A percentile compares a stretch with the other conserved stretches of the same genome.
Conservation (phyloP, 1,140 invertebrate genomes). For the Drosophila bocqueti region DNA sequence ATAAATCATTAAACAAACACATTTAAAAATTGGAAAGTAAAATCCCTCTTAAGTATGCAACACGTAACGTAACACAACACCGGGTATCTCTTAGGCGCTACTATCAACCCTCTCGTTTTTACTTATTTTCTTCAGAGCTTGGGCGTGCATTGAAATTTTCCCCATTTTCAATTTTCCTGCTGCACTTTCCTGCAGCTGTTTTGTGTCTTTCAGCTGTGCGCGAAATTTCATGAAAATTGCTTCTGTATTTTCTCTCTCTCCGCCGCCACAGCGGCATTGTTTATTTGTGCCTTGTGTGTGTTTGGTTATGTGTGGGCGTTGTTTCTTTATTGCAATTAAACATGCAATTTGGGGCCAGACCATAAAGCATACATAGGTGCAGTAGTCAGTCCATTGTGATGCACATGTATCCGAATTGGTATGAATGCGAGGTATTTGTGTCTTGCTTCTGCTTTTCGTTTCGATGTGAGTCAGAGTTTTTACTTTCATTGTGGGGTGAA, state of each 20-base stretch:
- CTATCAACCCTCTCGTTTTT: not conserved
- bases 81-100: not conserved
- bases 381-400: constrained; percentile 48
- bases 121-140: not conserved
- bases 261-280: constrained; percentile 18
- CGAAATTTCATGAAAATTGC: constrained; percentile 72
- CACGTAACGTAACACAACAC: not conserved
- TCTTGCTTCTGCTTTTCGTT: constrained; percentile 12
- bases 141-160: constrained; percentile 30
- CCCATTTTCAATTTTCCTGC: constrained; percentile 49
- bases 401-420: constrained; percentile 31
- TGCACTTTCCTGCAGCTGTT: constrained; percentile 73
- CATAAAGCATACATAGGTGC: constrained; percentile 69
- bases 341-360: constrained; percentile 77
- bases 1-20: not conserved
- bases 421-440: constrained; percentile 28
- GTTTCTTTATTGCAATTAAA: constrained; percentile 78
- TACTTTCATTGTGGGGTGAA: constrained; percentile 36
- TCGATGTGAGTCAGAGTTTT: constrained; percentile 35
- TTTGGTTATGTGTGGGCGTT: constrained; percentile 55
- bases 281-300: constrained; percentile 27
- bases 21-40: not conserved
- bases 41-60: not conserved
- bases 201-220: constrained; percentile 73
- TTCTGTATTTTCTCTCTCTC: constrained; percentile 50